phyloP scores from a whole-genome alignment of 2,888 invertebrate species.

The Trichogramma dendrolimi region DNA sequence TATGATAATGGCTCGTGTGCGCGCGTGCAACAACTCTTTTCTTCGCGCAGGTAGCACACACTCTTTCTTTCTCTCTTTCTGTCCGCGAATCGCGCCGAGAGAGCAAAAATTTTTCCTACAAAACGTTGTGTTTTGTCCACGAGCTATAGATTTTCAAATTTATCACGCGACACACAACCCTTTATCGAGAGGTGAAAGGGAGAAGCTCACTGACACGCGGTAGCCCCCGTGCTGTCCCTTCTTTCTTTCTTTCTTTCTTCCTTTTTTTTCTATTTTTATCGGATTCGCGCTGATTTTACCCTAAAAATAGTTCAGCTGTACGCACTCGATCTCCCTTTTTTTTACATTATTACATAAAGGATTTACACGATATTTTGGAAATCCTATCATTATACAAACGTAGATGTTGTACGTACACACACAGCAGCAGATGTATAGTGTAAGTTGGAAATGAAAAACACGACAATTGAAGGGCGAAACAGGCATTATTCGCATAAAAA shows the following conservation, averaged over 20 bases:
- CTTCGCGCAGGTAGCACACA: too few relatives aligned
- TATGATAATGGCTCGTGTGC: background rate
- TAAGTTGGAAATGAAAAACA: background rate
- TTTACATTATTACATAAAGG: slow-evolving; percentile 31
- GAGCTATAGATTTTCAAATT: slow-evolving; percentile 6
- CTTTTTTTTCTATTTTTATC: too few relatives aligned
- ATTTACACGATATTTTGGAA: slow-evolving; percentile 54
- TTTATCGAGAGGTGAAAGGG: slow-evolving; percentile 40
- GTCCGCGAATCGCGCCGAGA: too few relatives aligned
- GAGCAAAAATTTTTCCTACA: too few relatives aligned
- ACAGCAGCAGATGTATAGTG: slow-evolving; percentile 24
- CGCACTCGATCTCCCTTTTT: slow-evolving; percentile 21
- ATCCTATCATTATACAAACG: slow-evolving; percentile 44
- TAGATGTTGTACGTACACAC: slow-evolving; percentile 17
- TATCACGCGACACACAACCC: slow-evolving; percentile 39
- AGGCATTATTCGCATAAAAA: slow-evolving; percentile 36
- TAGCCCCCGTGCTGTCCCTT: slow-evolving; percentile 9
- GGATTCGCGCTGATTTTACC: slow-evolving; percentile 38
- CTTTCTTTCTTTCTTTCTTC: background rate
- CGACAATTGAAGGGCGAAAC: background rate
- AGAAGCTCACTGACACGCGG: background rate
- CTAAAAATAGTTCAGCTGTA: slow-evolving; percentile 49
- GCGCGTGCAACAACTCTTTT: background rate
- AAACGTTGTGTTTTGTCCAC: too few relatives aligned
- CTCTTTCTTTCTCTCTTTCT: too few relatives aligned